Evolutionary conservation across 1,140 invertebrate genomes (phyloP).

Genomic region (Anadara kagoshimensis): DNA sequence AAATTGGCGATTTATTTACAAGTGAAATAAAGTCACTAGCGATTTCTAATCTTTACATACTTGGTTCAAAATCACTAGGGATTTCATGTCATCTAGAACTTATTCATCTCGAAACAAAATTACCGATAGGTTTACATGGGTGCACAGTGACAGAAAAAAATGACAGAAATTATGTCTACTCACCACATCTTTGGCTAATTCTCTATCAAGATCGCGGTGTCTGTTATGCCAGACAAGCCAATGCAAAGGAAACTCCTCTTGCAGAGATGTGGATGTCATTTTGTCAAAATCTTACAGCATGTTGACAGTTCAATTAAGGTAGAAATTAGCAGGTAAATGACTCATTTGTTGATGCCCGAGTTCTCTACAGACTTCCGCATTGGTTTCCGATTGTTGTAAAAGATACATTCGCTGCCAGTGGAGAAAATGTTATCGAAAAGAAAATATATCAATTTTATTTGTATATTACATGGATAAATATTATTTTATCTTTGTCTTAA

Average conservation of each 20-base stretch:
- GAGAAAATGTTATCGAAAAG: background rate
- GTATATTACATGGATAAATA: background rate
- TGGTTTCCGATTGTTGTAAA: conserved; percentile 21
- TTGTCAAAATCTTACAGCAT: background rate
- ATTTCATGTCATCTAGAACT: too few relatives aligned
- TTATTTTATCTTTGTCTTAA: too few relatives aligned
- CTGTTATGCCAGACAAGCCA: conserved; percentile 40
- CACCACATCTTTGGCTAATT: conserved; percentile 28
- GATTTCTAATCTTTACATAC: too few relatives aligned
- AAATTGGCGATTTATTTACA: too few relatives aligned
- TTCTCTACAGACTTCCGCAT: conserved; percentile 16
- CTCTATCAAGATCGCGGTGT: conserved; percentile 26
- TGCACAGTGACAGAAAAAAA: too few relatives aligned
- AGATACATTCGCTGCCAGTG: background rate
- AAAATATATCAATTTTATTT: background rate
- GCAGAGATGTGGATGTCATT: conserved; percentile 26
- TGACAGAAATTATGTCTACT: background rate
- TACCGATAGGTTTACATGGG: too few relatives aligned
- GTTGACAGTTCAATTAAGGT: conserved; percentile 7
- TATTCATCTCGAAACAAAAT: too few relatives aligned
- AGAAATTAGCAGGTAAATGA: conserved; percentile 11
- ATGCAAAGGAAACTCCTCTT: conserved; percentile 32
- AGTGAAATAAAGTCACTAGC: too few relatives aligned
- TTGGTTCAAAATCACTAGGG: too few relatives aligned
- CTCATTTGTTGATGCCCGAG: conserved; percentile 25